phyloP scores from a whole-genome alignment of 1,140 invertebrate genomes.

The Ruditapes philippinarum region DNA sequence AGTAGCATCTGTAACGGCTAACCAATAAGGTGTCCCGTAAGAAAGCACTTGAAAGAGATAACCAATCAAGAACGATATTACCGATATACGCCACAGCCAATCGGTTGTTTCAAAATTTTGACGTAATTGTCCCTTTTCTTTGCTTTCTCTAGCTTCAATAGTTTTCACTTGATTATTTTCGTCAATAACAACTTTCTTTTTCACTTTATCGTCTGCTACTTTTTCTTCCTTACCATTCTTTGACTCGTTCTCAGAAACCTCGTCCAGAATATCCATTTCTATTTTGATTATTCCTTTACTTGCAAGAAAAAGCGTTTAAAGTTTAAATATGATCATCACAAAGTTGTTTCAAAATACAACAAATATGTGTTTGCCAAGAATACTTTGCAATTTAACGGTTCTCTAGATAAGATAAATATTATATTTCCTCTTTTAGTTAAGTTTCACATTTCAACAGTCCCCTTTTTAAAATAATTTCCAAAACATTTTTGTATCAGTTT shows the following conservation, averaged over 20 bases:
- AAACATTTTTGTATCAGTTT: not conserved
- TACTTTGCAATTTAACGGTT: not conserved
- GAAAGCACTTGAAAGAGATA: slow-evolving; percentile 31
- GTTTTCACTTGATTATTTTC: not conserved
- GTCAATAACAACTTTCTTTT: slow-evolving; percentile 39
- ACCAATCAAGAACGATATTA: slow-evolving; percentile 29
- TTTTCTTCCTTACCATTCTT: not conserved
- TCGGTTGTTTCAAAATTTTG: slow-evolving; percentile 9
- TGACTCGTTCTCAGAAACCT: not conserved
- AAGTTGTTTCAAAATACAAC: too few relatives aligned
- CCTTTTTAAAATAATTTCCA: not conserved
- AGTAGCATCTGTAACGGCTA: not conserved
- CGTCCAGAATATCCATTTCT: not conserved
- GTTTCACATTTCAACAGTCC: too few relatives aligned
- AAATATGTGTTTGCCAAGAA: too few relatives aligned
- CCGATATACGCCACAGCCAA: slow-evolving; percentile 34
- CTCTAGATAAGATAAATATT: too few relatives aligned
- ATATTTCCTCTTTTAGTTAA: too few relatives aligned
- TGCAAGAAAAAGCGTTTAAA: too few relatives aligned
- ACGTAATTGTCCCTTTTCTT: not conserved
- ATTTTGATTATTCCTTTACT: too few relatives aligned
- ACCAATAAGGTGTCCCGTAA: slow-evolving; percentile 41
- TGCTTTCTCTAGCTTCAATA: not conserved
- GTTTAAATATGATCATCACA: too few relatives aligned
- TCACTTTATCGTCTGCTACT: not conserved